Evolutionary conservation across 2,888 invertebrate genomes (phyloP), one percentile per base, ranked within the genome.

Genomic region (Melangyna quadrimaculata): DNA sequence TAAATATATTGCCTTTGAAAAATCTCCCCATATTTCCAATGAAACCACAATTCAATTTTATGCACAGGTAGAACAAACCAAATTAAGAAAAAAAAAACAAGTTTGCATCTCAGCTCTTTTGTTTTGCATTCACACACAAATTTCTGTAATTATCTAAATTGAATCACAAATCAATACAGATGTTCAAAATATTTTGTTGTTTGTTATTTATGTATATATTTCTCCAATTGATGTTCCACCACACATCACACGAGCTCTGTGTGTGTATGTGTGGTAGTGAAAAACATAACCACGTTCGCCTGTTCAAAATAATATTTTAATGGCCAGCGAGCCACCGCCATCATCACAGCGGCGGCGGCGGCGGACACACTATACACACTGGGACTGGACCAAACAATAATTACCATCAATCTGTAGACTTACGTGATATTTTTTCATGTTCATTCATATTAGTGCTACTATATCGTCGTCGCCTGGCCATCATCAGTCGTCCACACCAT

Each of bases 401-500:
- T 86, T 81, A 81, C 81, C 86, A 81, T 80, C 86, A 86, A 86
- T 86, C 86, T 86, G 86, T 81, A 22, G 86, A 77, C 81, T 86
- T 86, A 86, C 86, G 86, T 86, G 86, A 86, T 86, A 81, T 72
- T 69, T 84, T 86, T 63, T 75, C 69, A 67, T 61, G 77, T 78
- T 63, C 78, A 73, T 77, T 81, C 77, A 81, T 78, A 81, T 77
- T 86, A 67, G 51, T 37, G 78, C 81, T 86, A 77, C 86, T 86
- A 72, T 73, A 40, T 45, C 45, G 45, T 65, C 7, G n/a, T n/a
- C n/a, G n/a, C n/a, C n/a, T n/a, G n/a, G n/a, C n/a, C n/a, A n/a
- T 51, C 43, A 55, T 48, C 43, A 61, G 51, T 55, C 70, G 67
- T 75, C 48, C 63, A 37, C 70, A 70, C 43, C 48, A 73, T n/a